Conservation (phyloP, 2,888 invertebrate genomes). For the Melanostoma scalare region DNA sequence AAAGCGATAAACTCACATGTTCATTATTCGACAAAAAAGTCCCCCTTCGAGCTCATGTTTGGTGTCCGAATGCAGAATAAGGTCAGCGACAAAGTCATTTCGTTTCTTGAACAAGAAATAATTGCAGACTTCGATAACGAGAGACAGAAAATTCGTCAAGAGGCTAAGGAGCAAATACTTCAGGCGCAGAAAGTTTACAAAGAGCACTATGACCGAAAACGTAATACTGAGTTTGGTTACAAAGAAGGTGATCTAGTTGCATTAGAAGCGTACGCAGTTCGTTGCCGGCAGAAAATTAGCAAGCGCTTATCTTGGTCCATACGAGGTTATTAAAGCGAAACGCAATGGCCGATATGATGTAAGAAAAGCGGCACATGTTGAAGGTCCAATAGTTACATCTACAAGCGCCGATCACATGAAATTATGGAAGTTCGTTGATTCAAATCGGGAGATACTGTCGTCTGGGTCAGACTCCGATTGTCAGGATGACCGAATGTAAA, state of each 20-base stretch:
- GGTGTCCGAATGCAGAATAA: slow-evolving; percentile 19
- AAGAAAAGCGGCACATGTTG: slow-evolving; percentile 28
- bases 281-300: slow-evolving; percentile 36
- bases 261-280: neutral
- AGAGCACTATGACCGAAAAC: slow-evolving; percentile 63
- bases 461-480: slow-evolving; percentile 53
- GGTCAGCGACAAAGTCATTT: too few species aligned
- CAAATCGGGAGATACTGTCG: slow-evolving; percentile 50
- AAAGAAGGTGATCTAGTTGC: slow-evolving; percentile 14
- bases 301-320: slow-evolving; percentile 64
- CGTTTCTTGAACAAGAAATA: too few species aligned
- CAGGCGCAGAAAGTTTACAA: too few species aligned
- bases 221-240: slow-evolving; percentile 40
- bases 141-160: too few species aligned
- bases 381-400: slow-evolving; percentile 49
- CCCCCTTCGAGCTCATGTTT: too few species aligned
- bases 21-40: too few species aligned
- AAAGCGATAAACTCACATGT: too few species aligned
- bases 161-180: too few species aligned
- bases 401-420: slow-evolving; percentile 64
- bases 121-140: too few species aligned
- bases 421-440: slow-evolving; percentile 42
- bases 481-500: slow-evolving; percentile 64
- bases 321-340: slow-evolving; percentile 65
- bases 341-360: slow-evolving; percentile 55